A percentile compares a stretch with the other conserved stretches of the same genome.
phyloP scores from a whole-genome alignment of 2,797 vertebrate species.

The Esox masquinongy region DNA sequence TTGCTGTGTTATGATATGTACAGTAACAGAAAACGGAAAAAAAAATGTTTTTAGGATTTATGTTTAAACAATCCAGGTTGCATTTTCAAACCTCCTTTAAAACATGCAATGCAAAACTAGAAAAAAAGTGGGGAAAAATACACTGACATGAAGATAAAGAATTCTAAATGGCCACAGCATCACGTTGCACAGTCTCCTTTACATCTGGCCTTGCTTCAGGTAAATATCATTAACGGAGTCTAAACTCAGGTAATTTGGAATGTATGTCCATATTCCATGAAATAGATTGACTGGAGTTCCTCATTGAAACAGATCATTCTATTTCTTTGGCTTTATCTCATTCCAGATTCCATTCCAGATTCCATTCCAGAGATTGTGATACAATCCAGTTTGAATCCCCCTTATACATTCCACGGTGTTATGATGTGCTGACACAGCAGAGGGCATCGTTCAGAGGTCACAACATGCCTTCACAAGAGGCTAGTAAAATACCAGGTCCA shows the following conservation, averaged over 20 bases:
- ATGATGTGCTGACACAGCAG: conserved; percentile 12
- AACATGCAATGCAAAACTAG: conserved; percentile 77
- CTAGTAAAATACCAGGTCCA: conserved; percentile 38
- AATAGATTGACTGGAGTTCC: conserved; percentile 64
- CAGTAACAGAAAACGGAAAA: conserved; percentile 60
- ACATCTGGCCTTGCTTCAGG: conserved; percentile 86
- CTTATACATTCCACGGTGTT: conserved; percentile 76
- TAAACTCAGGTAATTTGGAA: conserved; percentile 97
- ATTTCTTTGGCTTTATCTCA: conserved; percentile 43
- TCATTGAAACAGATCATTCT: conserved; percentile 72
- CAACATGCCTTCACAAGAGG: conserved; percentile 1
- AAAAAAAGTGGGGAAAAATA: conserved; percentile 35
- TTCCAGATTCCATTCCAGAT: conserved; percentile 40
- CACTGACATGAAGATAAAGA: conserved; percentile 31
- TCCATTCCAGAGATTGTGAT: neutral
- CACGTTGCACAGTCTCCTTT: conserved; percentile 82
- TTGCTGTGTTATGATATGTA: conserved; percentile 84
- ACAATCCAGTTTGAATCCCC: neutral
- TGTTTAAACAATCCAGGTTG: conserved; percentile 88
- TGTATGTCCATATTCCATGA: conserved; percentile 71
- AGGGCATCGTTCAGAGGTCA: neutral
- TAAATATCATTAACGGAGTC: conserved; percentile 85
- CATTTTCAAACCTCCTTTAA: conserved; percentile 75
- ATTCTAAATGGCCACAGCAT: conserved; percentile 64
- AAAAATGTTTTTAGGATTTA: conserved; percentile 85